Evolutionary conservation across 2,113 vertebrate genomes (phyloP).

Genomic region (Callionymus lyra): DNA sequence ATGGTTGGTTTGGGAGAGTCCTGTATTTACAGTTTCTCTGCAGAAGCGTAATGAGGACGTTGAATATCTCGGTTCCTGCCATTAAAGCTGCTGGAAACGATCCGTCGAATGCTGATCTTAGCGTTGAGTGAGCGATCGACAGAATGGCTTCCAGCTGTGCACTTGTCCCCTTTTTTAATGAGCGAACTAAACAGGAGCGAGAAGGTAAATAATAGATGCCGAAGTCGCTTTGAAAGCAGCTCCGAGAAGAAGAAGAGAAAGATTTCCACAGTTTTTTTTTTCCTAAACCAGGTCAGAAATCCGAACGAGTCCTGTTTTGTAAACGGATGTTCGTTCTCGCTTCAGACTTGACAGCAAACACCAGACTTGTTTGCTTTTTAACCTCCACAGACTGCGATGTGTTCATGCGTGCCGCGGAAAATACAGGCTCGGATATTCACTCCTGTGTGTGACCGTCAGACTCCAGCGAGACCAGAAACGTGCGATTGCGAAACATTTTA

Average conservation of each 20-base stretch:
- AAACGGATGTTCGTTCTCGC: constrained; percentile 14
- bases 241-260: no score
- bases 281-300: constrained; percentile 46
- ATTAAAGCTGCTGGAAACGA: neutral
- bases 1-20: no score
- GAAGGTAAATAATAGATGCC: constrained; percentile 61
- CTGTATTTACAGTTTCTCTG: no score
- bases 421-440: constrained; percentile 13
- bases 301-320: constrained; percentile 33
- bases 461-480: constrained; percentile 1
- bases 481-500: no score
- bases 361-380: constrained; percentile 32
- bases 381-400: constrained; percentile 13
- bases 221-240: constrained; percentile 28
- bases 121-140: constrained; percentile 8
- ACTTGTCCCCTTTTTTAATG: constrained; percentile 31
- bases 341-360: constrained; percentile 22
- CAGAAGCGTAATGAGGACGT: no score
- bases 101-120: constrained; percentile 2
- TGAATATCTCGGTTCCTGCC: no score
- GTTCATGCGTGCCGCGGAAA: constrained; percentile 17
- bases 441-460: neutral
- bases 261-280: neutral
- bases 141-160: constrained; percentile 18
- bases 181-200: constrained; percentile 44